Conservation (phyloP, 2,888 invertebrate species). For the Mallateleia sp. region DNA sequence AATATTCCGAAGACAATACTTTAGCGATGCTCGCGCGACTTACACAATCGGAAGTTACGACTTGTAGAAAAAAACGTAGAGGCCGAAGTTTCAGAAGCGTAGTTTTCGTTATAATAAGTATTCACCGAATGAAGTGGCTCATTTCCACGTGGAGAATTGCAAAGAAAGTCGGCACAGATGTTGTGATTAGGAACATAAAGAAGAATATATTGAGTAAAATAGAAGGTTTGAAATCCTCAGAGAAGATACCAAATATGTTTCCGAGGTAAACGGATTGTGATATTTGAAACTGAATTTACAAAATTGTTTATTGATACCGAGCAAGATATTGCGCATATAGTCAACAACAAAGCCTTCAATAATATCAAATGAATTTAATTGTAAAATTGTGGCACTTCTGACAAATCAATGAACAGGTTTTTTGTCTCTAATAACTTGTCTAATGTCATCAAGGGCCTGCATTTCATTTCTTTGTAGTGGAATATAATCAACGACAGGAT, state of each 20-base stretch:
- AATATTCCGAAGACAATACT: too few species aligned
- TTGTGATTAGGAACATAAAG: slow-evolving; percentile 83
- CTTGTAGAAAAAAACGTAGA: too few species aligned
- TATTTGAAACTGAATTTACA: too few species aligned
- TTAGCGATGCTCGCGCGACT: too few species aligned
- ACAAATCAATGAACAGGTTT: slow-evolving; percentile 29
- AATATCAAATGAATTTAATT: slow-evolving; percentile 58
- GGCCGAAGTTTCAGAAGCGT: slow-evolving; percentile 90
- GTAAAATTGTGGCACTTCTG: slow-evolving; percentile 22
- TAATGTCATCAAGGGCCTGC: background rate
- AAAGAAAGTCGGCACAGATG: slow-evolving; percentile 90
- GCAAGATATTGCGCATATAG: too few species aligned
- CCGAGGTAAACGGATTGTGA: too few species aligned
- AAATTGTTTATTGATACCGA: too few species aligned
- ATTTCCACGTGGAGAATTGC: slow-evolving; percentile 92
- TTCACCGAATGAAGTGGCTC: slow-evolving; percentile 92
- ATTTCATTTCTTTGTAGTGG: background rate
- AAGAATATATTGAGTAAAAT: slow-evolving; percentile 78
- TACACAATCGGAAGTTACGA: too few species aligned
- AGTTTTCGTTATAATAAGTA: slow-evolving; percentile 91
- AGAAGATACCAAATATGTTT: slow-evolving; percentile 23
- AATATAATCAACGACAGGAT: slow-evolving; percentile 14
- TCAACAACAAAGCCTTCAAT: too few species aligned
- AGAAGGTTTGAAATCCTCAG: slow-evolving; percentile 79
- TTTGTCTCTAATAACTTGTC: background rate